Conservation (phyloP, 2,888 invertebrate genomes). For the Megaustenia siamemsis region DNA sequence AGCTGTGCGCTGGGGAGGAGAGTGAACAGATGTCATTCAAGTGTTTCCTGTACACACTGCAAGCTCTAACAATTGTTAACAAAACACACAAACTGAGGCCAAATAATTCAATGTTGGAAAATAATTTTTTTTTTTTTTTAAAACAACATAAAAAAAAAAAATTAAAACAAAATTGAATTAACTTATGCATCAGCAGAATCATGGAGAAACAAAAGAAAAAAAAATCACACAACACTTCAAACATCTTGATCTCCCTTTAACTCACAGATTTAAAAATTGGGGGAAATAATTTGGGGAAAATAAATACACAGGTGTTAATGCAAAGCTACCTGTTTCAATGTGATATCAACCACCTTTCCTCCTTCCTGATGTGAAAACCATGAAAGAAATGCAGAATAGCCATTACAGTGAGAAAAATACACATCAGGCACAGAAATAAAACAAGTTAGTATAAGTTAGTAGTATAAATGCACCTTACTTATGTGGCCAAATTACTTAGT, state of each 20-base stretch:
- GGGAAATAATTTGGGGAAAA: background rate
- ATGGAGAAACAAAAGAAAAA: background rate
- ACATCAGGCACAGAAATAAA: background rate
- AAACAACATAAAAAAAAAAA: no score
- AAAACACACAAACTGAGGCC: no score
- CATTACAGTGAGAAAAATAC: background rate
- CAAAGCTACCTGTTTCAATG: constrained; percentile 44
- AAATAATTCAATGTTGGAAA: no score
- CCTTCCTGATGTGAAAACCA: constrained; percentile 36
- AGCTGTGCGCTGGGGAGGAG: no score
- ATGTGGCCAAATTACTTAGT: no score
- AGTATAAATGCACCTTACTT: no score
- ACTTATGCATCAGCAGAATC: no score
- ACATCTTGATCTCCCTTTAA: background rate
- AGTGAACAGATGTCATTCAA: no score
- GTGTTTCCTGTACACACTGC: no score
- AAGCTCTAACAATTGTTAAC: no score
- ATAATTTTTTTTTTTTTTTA: no score
- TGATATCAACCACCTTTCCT: constrained; percentile 42
- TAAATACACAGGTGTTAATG: background rate
- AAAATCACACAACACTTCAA: background rate
- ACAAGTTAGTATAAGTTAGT: background rate
- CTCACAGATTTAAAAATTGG: background rate
- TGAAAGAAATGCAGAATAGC: constrained; percentile 39
- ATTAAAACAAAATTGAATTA: no score